Evolutionary conservation across 37 sponge, comb jelly and placozoan genomes (phyloP), one percentile per base, ranked within the genome.

Genomic region (Amphimedon queenslandica): DNA sequence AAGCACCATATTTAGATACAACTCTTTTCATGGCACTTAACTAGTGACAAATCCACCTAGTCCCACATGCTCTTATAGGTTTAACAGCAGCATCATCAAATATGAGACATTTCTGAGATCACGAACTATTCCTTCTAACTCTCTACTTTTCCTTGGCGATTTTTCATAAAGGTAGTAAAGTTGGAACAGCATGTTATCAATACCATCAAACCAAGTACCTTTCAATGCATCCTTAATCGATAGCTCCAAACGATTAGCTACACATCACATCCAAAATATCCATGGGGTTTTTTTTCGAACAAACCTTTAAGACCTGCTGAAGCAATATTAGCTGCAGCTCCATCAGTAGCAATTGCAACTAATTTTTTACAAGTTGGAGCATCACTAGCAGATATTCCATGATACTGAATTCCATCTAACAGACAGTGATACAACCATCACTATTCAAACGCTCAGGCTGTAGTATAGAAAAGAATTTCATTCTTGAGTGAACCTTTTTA

Each of bases 251-350:
- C 73, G 38, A 71, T 87, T 72, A n/a, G 90, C 90, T 32, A 89
- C 30, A 68, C 86, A 89, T 82, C 81, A 89, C 90, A 76, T 84
- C 86, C 86, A 89, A 56, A 85, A 89, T 18, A 89, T 57, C 86
- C 90, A 89, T 13, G 21, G 63, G 80, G 37, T 28, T 66, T 20
- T 57, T 32, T 51, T 60, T 88, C 80, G 27, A 89, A 58, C 69
- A 89, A 42, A 28, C 86, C 86, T 70, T 84, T 84, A 27, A 84
- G 74, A 13, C 84, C 80, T 47, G 37, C 27, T 61, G 33, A 34
- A n/a, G 70, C 74, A 23, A 77, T 84, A 39, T 84, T 80, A 8
- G 67, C 81, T 43, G n/a, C n/a, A n/a, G n/a, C n/a, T n/a, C n/a
- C n/a, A n/a, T n/a, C n/a, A n/a, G n/a, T n/a, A n/a, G n/a, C n/a